Conservation (phyloP, 2,797 vertebrate species). For the Micrastur ruficollis region DNA sequence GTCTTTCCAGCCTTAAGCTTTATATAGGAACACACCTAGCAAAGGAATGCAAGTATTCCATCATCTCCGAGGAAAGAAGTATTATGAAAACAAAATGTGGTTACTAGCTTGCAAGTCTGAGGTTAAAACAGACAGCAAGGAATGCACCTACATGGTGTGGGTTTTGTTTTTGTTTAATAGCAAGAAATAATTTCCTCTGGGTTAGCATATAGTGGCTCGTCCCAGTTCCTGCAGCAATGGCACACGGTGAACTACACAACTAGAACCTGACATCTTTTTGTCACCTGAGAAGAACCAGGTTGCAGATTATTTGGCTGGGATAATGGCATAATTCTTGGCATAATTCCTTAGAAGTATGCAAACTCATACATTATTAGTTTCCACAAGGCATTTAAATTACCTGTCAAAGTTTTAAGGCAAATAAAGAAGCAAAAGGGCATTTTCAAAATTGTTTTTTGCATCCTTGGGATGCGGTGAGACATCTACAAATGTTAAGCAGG, state of each 20-base stretch:
- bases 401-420: not conserved
- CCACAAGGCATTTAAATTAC: not conserved
- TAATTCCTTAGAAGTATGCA: not conserved
- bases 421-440: not conserved
- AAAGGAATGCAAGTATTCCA: not conserved
- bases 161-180: not conserved
- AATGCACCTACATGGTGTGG: not conserved
- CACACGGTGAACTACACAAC: not conserved
- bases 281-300: not conserved
- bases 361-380: not conserved
- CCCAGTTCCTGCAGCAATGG: not conserved
- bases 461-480: not conserved
- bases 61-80: not conserved
- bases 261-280: not conserved
- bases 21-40: not conserved
- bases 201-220: not conserved
- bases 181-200: not conserved
- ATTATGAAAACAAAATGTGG: not conserved
- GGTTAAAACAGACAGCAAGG: not conserved
- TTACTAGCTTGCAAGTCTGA: not conserved
- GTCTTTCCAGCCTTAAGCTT: not conserved
- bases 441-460: not conserved
- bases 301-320: not conserved
- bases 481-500: not conserved
- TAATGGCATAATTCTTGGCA: not conserved